These are phyloP conservation scores for Apis cerana DNA, from an alignment of 1,140 invertebrate species.

Conservation along the genomic window DNA sequence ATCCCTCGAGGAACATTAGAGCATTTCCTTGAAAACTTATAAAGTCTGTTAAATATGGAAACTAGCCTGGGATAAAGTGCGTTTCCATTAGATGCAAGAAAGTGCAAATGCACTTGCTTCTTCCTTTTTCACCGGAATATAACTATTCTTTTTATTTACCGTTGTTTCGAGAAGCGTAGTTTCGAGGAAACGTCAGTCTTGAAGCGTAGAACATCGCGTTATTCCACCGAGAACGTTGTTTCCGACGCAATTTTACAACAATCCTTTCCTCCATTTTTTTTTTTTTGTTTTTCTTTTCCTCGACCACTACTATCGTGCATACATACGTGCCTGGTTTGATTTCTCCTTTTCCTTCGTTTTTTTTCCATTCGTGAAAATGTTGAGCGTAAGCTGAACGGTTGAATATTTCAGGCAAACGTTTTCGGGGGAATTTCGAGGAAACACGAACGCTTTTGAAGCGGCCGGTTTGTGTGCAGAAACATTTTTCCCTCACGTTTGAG, in stretches of 20 bases:
- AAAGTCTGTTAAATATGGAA: background rate
- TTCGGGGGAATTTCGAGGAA: constrained; percentile 15
- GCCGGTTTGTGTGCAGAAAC: background rate
- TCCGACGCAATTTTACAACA: constrained; percentile 34
- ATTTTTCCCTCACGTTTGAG: constrained; percentile 15
- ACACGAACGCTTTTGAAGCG: background rate
- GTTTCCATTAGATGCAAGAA: background rate
- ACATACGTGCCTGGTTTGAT: background rate
- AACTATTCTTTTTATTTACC: background rate
- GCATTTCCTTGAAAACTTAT: background rate
- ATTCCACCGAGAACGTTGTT: constrained; percentile 16
- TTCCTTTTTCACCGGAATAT: background rate
- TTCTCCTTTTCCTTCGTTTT: background rate
- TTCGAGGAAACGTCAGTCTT: constrained; percentile 12
- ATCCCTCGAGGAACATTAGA: background rate
- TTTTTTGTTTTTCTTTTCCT: background rate
- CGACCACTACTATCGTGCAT: background rate
- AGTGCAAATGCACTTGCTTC: too few species aligned
- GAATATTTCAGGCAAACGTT: constrained; percentile 42
- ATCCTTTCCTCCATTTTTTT: background rate
- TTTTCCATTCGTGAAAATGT: constrained; percentile 19
- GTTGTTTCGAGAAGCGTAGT: constrained; percentile 15
- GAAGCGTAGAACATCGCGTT: background rate
- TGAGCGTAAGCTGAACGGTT: constrained; percentile 28
- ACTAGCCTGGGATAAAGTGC: background rate